These are phyloP conservation scores for Zapus hudsonius DNA, from an alignment of 2,113 vertebrate genomes.

Conservation along the genomic window DNA sequence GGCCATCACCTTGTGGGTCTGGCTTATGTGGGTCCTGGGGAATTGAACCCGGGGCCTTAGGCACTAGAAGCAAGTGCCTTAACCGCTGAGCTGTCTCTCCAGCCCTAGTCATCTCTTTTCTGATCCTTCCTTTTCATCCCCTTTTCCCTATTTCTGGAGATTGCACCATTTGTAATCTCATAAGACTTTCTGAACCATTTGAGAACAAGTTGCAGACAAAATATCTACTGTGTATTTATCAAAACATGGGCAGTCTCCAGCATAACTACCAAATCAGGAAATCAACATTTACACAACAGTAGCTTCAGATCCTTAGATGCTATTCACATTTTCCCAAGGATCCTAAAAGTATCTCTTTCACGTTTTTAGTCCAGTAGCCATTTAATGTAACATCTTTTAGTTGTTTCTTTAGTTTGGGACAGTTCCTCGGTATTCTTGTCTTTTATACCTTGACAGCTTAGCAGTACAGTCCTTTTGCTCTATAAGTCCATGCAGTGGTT, in stretches of 20 bases:
- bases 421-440: neutral
- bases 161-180: constrained; percentile 13
- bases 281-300: neutral
- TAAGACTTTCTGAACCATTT: neutral
- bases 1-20: no score
- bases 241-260: neutral
- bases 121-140: neutral
- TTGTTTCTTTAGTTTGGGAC: constrained; percentile 9
- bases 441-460: constrained; percentile 27
- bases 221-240: constrained; percentile 7
- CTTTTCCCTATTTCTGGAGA: constrained; percentile 14
- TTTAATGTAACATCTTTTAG: constrained; percentile 9
- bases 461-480: neutral
- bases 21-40: no score
- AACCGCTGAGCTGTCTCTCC: no score
- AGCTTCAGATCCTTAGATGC: constrained; percentile 5
- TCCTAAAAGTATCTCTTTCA: neutral
- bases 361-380: neutral
- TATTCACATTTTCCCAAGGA: neutral
- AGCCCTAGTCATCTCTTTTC: constrained; percentile 28
- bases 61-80: no score
- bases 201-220: neutral
- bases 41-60: no score
- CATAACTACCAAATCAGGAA: constrained; percentile 2
- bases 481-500: neutral